Evolutionary conservation across 2,888 invertebrate species (phyloP), one percentile per base, ranked within the genome.

Genomic region (Theretra japonica): DNA sequence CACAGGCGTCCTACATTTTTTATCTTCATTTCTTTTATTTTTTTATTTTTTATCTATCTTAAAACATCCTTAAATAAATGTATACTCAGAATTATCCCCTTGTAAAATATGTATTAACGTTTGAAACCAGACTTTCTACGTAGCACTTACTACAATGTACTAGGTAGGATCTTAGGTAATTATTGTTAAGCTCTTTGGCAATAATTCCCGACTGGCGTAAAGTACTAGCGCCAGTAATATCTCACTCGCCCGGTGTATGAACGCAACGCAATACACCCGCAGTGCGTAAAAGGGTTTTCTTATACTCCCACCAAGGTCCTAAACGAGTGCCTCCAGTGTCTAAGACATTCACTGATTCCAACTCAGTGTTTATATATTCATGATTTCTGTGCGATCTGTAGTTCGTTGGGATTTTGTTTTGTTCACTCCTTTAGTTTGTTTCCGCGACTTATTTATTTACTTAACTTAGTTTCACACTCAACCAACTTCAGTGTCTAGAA

Each of bases 201-300:
- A 8, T 11, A 41, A 41, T 41, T 11, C 15, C 15, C 15, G 6
- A 53, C 53, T 53, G 53, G 53, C 6, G 5, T 6, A 15, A 21
- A 65, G 65, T 41, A 48, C 65, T 48, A 11, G 41, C 62, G 21
- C 65, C 2, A 65, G 41, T 21, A 23, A 33, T 62, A 41, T n/a
- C 48, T 33, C n/a, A 65, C 65, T 72, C n/a, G 50, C 68, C 30
- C 30, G 33, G n/a, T 28, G 75, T 48, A 21, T 76, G 33, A 33
- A 59, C n/a, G 56, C 60, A 25, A 58, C 60, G n/a, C 23, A 15
- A 41, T 59, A 71, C 59, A 28, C 60, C 82, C 82, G 85, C 82
- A 83, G 78, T 84, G 85, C 85, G 85, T 84, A 84, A 77, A 78
- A 80, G 77, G 74, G 76, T 79, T 80, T 76, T 74, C 72, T 69